These are phyloP conservation scores for Dascyllus trimaculatus DNA, from an alignment of 2,113 vertebrate species.

Conservation along the genomic window DNA sequence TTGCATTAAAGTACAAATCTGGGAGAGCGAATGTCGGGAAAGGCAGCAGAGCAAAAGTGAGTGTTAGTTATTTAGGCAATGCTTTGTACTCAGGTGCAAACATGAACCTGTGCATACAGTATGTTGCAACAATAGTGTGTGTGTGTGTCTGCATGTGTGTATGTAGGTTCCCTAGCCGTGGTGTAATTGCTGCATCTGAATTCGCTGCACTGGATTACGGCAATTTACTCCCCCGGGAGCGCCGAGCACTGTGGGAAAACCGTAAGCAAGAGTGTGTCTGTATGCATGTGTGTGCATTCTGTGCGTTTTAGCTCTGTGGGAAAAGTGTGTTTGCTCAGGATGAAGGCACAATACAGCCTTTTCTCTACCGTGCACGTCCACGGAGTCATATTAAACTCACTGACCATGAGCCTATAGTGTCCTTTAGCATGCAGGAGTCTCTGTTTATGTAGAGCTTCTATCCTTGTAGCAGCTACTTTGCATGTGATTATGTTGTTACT, in stretches of 20 bases:
- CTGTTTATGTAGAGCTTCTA: conserved; percentile 3
- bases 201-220: conserved; percentile 82
- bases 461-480: background rate
- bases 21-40: background rate
- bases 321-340: conserved; percentile 68
- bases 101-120: conserved; percentile 17
- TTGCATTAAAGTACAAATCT: conserved; percentile 33
- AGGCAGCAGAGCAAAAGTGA: conserved; percentile 1
- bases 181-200: conserved; percentile 81
- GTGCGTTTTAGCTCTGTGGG: conserved; percentile 76
- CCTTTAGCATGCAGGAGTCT: conserved; percentile 37
- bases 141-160: conserved; percentile 41
- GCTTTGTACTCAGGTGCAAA: background rate
- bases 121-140: conserved; percentile 13
- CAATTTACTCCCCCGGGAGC: conserved; percentile 81
- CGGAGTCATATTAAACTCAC: conserved; percentile 66
- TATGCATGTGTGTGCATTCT: conserved; percentile 42
- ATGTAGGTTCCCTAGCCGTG: conserved; percentile 73
- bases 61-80: background rate
- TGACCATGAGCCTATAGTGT: conserved; percentile 45
- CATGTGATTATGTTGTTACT: background rate
- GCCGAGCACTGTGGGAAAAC: conserved; percentile 84
- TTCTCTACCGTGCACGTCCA: conserved; percentile 60
- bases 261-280: conserved; percentile 59
- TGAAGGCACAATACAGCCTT: conserved; percentile 74